phyloP scores from a whole-genome alignment of 2,888 invertebrate species.

The Drosophila quinaria region DNA sequence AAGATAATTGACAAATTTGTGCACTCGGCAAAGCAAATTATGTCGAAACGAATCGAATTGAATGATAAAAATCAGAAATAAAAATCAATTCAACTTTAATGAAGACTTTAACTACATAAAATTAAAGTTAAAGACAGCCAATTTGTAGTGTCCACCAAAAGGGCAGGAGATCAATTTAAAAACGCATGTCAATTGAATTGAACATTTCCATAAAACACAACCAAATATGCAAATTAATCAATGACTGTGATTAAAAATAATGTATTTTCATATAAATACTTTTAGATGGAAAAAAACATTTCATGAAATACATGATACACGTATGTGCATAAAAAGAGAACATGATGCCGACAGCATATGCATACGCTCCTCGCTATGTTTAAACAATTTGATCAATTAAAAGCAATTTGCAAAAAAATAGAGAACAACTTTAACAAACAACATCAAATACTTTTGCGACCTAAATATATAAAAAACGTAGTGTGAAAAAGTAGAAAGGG shows the following conservation, averaged over 20 bases:
- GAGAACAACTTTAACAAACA: constrained; percentile 33
- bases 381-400: constrained; percentile 74
- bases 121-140: neutral
- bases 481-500: neutral
- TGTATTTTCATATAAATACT: constrained; percentile 6
- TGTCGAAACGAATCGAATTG: neutral
- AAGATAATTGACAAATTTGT: constrained; percentile 58
- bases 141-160: neutral
- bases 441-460: constrained; percentile 25
- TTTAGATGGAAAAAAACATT: neutral
- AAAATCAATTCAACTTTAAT: constrained; percentile 11
- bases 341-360: constrained; percentile 29
- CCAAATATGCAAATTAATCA: constrained; percentile 28
- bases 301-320: constrained; percentile 1
- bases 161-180: neutral
- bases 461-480: constrained; percentile 23
- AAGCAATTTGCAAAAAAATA: constrained; percentile 55
- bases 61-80: neutral
- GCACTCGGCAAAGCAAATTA: constrained; percentile 31
- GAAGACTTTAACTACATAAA: neutral
- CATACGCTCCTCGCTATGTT: constrained; percentile 35
- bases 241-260: constrained; percentile 17
- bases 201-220: constrained; percentile 12
- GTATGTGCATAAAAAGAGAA: constrained; percentile 10
- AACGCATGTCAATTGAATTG: constrained; percentile 1